Conservation (phyloP, 2,797 vertebrate species). For the Squalus acanthias region DNA sequence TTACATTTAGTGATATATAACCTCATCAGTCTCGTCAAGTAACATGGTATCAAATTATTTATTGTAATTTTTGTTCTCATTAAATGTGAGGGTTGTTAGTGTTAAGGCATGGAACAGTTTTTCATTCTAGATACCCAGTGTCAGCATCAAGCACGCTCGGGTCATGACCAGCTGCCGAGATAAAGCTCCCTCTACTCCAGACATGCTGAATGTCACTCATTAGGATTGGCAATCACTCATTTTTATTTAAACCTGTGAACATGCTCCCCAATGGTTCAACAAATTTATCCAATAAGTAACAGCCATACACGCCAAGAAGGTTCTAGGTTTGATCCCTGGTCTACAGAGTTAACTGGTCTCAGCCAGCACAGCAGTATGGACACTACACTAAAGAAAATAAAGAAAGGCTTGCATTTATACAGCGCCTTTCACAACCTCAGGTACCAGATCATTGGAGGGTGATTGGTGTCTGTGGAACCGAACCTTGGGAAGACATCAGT, state of each 20-base stretch:
- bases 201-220: background rate
- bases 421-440: background rate
- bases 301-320: background rate
- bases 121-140: background rate
- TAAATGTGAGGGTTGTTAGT: background rate
- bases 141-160: background rate
- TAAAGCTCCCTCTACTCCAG: background rate
- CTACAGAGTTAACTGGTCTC: background rate
- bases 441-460: background rate
- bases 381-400: background rate
- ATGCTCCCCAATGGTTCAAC: background rate
- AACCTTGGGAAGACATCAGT: background rate
- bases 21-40: background rate
- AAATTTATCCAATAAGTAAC: background rate
- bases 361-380: background rate
- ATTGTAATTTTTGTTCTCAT: background rate
- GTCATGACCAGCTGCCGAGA: background rate
- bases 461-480: background rate
- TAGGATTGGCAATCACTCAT: background rate
- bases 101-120: background rate
- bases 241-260: background rate
- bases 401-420: background rate
- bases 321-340: background rate
- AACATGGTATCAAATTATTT: background rate
- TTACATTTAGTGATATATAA: background rate